A percentile compares a stretch with the other conserved stretches of the same genome.
These are phyloP conservation scores for Corbicula japonica DNA, from an alignment of 2,888 invertebrate species.

Conservation along the genomic window DNA sequence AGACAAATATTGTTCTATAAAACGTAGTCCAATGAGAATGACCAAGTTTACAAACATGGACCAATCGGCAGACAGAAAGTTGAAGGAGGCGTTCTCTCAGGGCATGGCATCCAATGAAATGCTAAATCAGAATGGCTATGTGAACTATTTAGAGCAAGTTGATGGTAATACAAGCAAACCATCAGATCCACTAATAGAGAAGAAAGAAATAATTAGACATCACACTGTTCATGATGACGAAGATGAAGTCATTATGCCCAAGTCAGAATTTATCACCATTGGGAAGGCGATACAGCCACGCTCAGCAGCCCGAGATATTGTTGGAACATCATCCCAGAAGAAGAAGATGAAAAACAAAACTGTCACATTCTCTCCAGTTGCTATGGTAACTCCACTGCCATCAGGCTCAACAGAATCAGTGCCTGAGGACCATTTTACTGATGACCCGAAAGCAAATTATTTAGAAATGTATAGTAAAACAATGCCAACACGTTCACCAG, in stretches of 20 bases:
- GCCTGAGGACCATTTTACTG: constrained; percentile 61
- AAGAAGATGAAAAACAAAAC: constrained; percentile 76
- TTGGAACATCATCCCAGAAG: constrained; percentile 63
- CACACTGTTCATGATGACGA: constrained; percentile 35
- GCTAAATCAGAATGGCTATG: constrained; percentile 44
- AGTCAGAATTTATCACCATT: constrained; percentile 60
- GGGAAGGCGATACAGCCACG: constrained; percentile 55
- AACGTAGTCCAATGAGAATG: constrained; percentile 78
- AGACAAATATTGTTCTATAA: constrained; percentile 80
- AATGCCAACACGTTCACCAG: constrained; percentile 54
- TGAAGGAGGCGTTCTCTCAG: constrained; percentile 72
- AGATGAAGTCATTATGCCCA: constrained; percentile 60
- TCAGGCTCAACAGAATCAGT: constrained; percentile 80
- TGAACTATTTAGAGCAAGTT: constrained; percentile 48
- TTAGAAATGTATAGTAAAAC: constrained; percentile 70
- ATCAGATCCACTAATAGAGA: constrained; percentile 59
- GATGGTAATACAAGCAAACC: constrained; percentile 53
- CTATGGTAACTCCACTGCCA: constrained; percentile 81
- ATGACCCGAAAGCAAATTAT: constrained; percentile 68
- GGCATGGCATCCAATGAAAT: constrained; percentile 44
- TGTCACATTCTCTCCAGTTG: constrained; percentile 81
- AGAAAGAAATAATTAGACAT: constrained; percentile 17
- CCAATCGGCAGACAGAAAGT: constrained; percentile 59
- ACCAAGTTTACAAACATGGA: constrained; percentile 74
- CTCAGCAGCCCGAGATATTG: constrained; percentile 56